Evolutionary conservation across 2,113 vertebrate genomes (phyloP), one percentile per base, ranked within the genome.

Genomic region (Oreocharis arfaki): DNA sequence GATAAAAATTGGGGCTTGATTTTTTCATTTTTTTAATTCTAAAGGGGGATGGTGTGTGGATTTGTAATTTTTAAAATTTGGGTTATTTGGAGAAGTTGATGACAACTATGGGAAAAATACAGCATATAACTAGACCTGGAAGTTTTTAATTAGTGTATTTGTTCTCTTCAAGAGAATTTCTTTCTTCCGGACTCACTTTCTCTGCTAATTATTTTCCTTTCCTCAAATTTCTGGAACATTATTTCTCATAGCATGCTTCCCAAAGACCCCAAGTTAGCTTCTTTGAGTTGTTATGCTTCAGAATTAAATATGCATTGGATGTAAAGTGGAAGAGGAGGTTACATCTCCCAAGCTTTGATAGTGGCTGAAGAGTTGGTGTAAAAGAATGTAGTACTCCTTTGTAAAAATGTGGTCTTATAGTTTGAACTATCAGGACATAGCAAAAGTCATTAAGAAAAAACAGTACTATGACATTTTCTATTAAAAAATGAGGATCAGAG

Each of bases 21-120:
- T 59, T 60, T 53, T 3, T 65, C 46, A 7, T 61, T 9, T 11
- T 76, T 83, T 73, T 11, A 39, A 0, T 75, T 78, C 27, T 57
- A 26, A 82, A 46, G 7, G 9, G 11, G 4, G 1, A 8, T 35
- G 15, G 26, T 15, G 3, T 53, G 10, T 4, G 2, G 14, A 47
- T 75, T 59, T 87, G 5, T 61, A 53, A 68, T 64, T 52, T 5
- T 6, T 61, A 23, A 53, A 39, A 35, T 4, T 15, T 24, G 10
- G 6, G 55, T 81, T 89, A 15, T 9, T 35, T 87, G 32, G 13
- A 82, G 57, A 71, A 41, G 16, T 52, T 81, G 5, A 60, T 96
- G 55, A 57, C 13, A 80, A 24, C 10, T 5, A 52, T 77, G 7
- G 12, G 6, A 84, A 87, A 74, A 76, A 68, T 53, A 22, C 13